These are phyloP conservation scores for Lichenostomus cassidix DNA, from an alignment of 2,113 vertebrate genomes.

Conservation along the genomic window DNA sequence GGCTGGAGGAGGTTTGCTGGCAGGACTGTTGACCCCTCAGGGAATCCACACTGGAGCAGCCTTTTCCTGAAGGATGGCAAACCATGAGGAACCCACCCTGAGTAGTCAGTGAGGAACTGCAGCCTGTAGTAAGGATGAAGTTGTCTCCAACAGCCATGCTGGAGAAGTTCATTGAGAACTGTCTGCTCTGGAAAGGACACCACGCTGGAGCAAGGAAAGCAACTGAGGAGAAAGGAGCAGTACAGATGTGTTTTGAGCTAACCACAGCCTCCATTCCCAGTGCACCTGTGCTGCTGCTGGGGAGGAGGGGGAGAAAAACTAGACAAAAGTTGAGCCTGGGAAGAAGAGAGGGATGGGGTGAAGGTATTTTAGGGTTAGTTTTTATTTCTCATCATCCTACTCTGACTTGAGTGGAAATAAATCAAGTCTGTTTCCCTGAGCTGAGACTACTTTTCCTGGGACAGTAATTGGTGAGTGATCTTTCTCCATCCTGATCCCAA, in stretches of 20 bases:
- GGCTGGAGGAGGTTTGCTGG: not conserved
- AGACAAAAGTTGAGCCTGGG: not conserved
- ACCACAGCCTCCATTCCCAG: not conserved
- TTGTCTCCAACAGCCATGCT: too few species aligned
- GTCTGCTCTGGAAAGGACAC: not conserved
- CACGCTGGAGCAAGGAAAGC: not conserved
- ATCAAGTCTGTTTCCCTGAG: not conserved
- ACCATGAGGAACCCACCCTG: not conserved
- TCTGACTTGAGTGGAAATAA: not conserved
- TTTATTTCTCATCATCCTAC: not conserved
- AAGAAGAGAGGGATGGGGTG: not conserved
- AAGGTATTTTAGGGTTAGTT: not conserved
- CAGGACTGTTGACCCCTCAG: accelerated
- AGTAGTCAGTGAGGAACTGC: not conserved
- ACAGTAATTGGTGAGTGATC: not conserved
- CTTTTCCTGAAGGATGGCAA: not conserved
- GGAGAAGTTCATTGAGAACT: not conserved
- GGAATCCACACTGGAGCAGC: not conserved
- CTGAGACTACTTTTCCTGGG: not conserved
- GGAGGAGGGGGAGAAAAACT: not conserved
- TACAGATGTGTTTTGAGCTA: not conserved
- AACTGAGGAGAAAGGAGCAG: not conserved
- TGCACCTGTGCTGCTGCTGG: not conserved
- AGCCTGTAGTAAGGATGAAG: not conserved
- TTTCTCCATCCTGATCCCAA: not conserved